These are phyloP conservation scores for Flexamia atlantica DNA, from an alignment of 2,888 invertebrate species.

Conservation along the genomic window DNA sequence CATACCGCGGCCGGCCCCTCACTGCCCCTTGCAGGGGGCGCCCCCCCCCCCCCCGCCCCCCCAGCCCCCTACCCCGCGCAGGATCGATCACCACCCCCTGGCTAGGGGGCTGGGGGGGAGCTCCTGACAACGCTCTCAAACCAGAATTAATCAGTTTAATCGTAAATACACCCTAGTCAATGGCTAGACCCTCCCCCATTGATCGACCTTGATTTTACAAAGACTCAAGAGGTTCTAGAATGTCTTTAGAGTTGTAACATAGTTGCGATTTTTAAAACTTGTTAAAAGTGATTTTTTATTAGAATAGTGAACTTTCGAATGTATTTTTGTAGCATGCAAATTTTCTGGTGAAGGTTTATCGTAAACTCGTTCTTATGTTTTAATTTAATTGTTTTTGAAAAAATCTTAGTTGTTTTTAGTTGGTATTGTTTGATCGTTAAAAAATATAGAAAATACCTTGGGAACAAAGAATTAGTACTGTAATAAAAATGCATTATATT, in stretches of 20 bases:
- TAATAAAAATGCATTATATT: no score
- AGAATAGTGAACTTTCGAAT: background rate
- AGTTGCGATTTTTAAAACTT: background rate
- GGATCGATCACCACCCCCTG: slow-evolving; percentile 15
- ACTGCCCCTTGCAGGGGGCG: background rate
- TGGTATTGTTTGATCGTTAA: no score
- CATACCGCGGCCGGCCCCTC: slow-evolving; percentile 15
- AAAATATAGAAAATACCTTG: no score
- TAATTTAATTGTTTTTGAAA: no score
- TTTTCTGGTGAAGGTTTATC: no score
- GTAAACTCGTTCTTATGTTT: no score
- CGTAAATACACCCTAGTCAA: slow-evolving; percentile 48
- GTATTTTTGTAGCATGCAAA: background rate
- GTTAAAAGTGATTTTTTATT: background rate
- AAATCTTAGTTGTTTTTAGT: no score
- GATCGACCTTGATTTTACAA: background rate
- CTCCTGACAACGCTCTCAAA: slow-evolving; percentile 47
- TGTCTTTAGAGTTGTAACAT: background rate
- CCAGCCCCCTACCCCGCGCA: background rate
- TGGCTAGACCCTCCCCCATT: background rate
- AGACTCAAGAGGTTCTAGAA: background rate
- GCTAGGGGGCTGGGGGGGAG: background rate
- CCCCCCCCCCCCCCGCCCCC: background rate
- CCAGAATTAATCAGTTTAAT: slow-evolving; percentile 54
- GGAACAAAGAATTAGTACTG: no score